Conservation (phyloP, 2,888 invertebrate genomes). For the Sinhomidia bicolor region DNA sequence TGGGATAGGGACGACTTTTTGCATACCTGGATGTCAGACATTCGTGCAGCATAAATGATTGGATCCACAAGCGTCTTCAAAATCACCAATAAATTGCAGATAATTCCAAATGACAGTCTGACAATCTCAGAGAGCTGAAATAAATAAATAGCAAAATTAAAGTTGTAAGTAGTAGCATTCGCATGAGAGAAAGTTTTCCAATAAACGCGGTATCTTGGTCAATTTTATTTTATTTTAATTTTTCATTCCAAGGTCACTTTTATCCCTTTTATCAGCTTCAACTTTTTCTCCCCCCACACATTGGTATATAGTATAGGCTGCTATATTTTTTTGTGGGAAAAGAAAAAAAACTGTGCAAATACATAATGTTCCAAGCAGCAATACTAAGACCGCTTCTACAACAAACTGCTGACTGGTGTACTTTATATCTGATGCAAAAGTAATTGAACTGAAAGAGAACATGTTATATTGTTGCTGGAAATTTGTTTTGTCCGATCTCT, state of each 20-base stretch:
- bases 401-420: neutral
- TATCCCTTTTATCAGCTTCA: neutral
- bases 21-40: slow-evolving; percentile 85
- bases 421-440: neutral
- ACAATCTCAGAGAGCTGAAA: slow-evolving; percentile 80
- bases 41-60: slow-evolving; percentile 86
- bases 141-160: neutral
- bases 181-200: neutral
- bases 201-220: neutral
- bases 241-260: neutral
- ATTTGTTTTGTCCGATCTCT: neutral
- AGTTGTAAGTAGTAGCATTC: too few relatives aligned
- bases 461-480: neutral
- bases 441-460: neutral
- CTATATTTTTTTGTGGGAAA: neutral
- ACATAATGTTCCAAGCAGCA: too few relatives aligned
- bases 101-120: slow-evolving; percentile 80
- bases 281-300: neutral
- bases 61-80: slow-evolving; percentile 86
- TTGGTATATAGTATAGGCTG: too few relatives aligned
- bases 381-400: too few relatives aligned
- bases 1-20: too few relatives aligned
- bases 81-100: slow-evolving; percentile 84
- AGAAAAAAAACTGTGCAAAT: neutral
- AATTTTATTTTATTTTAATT: neutral